Evolutionary conservation across 2,888 invertebrate species (phyloP).

Genomic region (Scrobipalpa costella): DNA sequence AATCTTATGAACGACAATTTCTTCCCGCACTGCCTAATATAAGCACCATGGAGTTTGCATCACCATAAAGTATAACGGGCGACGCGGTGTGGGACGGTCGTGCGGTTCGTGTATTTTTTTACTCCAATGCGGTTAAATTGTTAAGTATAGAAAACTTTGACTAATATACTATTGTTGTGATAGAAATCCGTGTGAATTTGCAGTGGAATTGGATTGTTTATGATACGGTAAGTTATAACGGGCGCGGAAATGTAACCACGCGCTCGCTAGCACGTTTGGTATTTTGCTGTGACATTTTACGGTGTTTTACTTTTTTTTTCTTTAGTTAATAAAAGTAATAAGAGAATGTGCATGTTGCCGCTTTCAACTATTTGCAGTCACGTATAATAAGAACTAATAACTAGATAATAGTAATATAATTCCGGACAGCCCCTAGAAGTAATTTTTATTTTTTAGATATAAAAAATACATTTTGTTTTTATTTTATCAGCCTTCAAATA

Average conservation of each 20-base stretch:
- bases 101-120: slow-evolving; percentile 46
- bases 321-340: no score
- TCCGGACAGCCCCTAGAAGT: no score
- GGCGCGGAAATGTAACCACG: slow-evolving; percentile 46
- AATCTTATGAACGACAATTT: no score
- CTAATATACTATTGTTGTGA: slow-evolving; percentile 18
- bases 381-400: no score
- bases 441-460: no score
- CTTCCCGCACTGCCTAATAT: background rate
- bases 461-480: no score
- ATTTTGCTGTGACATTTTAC: slow-evolving; percentile 36
- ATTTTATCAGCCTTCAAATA: no score
- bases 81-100: slow-evolving; percentile 51
- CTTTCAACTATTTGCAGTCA: no score
- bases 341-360: no score
- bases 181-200: slow-evolving; percentile 26
- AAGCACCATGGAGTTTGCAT: background rate
- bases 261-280: slow-evolving; percentile 53
- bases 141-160: slow-evolving; percentile 44
- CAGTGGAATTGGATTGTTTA: slow-evolving; percentile 36
- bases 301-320: no score
- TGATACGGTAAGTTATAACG: slow-evolving; percentile 53
- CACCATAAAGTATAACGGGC: slow-evolving; percentile 46
- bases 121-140: slow-evolving; percentile 40
- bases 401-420: no score